phyloP scores from a whole-genome alignment of 2,888 invertebrate species.

The Hirtodrosophila confusa region DNA sequence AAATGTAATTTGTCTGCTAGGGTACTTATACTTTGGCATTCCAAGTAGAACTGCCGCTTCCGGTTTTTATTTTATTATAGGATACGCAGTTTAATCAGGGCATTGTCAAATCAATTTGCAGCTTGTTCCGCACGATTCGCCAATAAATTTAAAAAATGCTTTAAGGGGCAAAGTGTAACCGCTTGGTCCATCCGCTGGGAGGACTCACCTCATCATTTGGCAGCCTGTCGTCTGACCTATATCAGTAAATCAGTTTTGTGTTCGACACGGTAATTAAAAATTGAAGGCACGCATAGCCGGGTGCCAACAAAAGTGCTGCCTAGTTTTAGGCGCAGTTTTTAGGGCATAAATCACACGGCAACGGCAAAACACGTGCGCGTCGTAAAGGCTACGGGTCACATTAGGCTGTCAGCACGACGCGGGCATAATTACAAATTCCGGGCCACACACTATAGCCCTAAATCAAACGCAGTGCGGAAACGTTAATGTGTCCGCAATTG shows the following conservation, averaged over 20 bases:
- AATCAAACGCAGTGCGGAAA: slow-evolving; percentile 72
- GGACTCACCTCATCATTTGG: neutral
- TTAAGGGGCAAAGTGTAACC: slow-evolving; percentile 7
- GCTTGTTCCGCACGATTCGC: slow-evolving; percentile 34
- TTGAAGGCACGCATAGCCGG: slow-evolving; percentile 63
- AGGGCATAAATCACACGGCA: slow-evolving; percentile 65
- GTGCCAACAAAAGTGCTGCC: slow-evolving; percentile 20
- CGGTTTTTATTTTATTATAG: neutral
- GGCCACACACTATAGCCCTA: slow-evolving; percentile 64
- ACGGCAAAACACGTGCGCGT: slow-evolving; percentile 58
- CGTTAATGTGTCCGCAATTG: slow-evolving; percentile 71
- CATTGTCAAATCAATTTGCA: slow-evolving; percentile 6
- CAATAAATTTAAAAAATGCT: slow-evolving; percentile 29
- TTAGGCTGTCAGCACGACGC: slow-evolving; percentile 65
- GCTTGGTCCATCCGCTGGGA: slow-evolving; percentile 8
- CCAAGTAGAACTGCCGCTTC: no score
- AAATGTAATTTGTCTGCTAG: no score
- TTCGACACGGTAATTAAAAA: slow-evolving; percentile 68
- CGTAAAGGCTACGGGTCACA: slow-evolving; percentile 59
- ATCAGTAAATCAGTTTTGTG: slow-evolving; percentile 68
- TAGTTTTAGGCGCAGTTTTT: slow-evolving; percentile 25
- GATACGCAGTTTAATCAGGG: no score
- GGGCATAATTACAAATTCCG: slow-evolving; percentile 70
- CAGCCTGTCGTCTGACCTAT: slow-evolving; percentile 52
- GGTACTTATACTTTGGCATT: no score